phyloP scores from a whole-genome alignment of 2,797 vertebrate species.

The Poecilia gillii region DNA sequence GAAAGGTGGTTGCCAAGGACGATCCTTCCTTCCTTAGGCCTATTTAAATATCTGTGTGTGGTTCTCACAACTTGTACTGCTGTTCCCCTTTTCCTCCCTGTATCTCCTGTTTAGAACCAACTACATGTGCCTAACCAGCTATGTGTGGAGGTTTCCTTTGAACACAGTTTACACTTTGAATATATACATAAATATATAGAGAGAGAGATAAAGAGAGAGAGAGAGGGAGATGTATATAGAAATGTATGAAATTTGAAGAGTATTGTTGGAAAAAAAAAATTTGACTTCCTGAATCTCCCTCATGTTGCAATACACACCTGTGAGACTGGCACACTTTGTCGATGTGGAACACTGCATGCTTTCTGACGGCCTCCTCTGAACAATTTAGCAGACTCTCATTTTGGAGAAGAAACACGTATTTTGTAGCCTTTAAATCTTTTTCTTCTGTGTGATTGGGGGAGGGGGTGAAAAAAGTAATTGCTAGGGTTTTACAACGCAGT shows the following conservation, averaged over 20 bases:
- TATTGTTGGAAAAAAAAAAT: constrained; percentile 43
- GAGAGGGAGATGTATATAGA: constrained; percentile 66
- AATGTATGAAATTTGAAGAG: constrained; percentile 57
- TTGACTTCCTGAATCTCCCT: constrained; percentile 50
- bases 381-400: constrained; percentile 38
- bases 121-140: constrained; percentile 86
- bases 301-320: constrained; percentile 62
- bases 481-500: constrained; percentile 54
- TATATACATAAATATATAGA: constrained; percentile 26
- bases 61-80: constrained; percentile 67
- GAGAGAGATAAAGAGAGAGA: background rate
- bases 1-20: constrained; percentile 64
- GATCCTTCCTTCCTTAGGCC: constrained; percentile 68
- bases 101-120: constrained; percentile 74
- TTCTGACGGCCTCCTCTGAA: constrained; percentile 54
- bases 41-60: constrained; percentile 67
- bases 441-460: constrained; percentile 52
- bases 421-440: constrained; percentile 58
- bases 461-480: constrained; percentile 15
- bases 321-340: constrained; percentile 46
- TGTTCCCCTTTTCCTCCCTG: constrained; percentile 56
- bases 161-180: constrained; percentile 75
- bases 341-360: constrained; percentile 70
- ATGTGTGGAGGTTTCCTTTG: constrained; percentile 80
- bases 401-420: constrained; percentile 57